Evolutionary conservation across 2,113 vertebrate genomes (phyloP), one percentile per base, ranked within the genome.

Genomic region (Calypte anna): DNA sequence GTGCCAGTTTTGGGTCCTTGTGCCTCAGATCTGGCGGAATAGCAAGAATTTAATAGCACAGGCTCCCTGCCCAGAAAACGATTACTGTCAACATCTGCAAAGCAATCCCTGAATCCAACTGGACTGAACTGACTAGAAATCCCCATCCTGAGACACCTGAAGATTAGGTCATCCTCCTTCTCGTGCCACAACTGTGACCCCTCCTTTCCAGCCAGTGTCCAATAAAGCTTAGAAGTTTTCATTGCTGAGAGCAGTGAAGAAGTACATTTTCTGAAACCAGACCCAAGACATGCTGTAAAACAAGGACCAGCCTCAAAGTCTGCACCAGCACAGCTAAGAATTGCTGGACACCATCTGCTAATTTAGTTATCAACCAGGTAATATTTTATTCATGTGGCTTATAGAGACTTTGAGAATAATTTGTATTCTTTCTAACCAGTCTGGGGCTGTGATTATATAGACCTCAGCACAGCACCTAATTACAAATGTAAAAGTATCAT

Each of bases 401-500:
- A 40, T 11, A 4, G 4, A 21, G 24, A 78, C 66, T 68, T 28
- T 15, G 22, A 50, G 69, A 31, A 59, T n/a, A 19, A 28, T 33
- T 66, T 55, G 14, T 7, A 44, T 55, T 53, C 53, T 58, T 40
- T 51, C 85, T 75, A 75, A 78, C 9, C 6, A 54, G 21, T 31
- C 36, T 19, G 40, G 36, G n/a, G 18, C 66, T 46, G 30, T 10
- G 21, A 50, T 10, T 6, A 1, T n/a, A 12, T 27, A 74, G 27
- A n/a, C 48, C 74, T 75, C 48, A 78, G 66, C 62, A 38, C 21
- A 78, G n/a, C 48, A 87, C 61, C 62, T 18, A 3, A 85, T 79
- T 85, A 84, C 85, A 91, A 82, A 91, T 62, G 87, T 90, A 78
- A 79, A 78, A 79, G 57, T 75, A 66, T 8, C 74, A 70, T 43